phyloP scores from a whole-genome alignment of 1,140 invertebrate genomes.

The Scaptomyza montana region DNA sequence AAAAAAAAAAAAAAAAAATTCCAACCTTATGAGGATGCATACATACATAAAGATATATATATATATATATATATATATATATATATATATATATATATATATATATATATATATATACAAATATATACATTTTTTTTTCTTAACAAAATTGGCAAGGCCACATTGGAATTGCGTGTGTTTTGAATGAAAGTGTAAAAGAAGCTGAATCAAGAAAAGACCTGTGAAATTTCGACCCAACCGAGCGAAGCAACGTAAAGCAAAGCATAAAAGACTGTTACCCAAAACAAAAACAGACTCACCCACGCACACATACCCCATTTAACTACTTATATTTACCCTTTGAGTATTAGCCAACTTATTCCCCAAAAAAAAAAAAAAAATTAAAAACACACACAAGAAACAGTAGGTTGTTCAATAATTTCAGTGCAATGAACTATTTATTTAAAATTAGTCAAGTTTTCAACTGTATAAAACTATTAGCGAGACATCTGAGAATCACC shows the following conservation, averaged over 20 bases:
- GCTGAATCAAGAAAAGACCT: constrained; percentile 33
- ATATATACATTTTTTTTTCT: constrained; percentile 18
- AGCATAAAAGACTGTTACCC: constrained; percentile 70
- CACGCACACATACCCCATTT: constrained; percentile 6
- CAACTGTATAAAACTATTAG: background rate
- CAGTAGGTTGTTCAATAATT: background rate
- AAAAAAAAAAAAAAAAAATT: constrained; percentile 9
- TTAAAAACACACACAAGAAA: background rate
- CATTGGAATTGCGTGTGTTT: background rate
- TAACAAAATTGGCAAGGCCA: constrained; percentile 35
- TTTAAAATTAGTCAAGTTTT: background rate
- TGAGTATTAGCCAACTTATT: constrained; percentile 54
- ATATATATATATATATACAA: background rate
- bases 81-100: constrained; percentile 15
- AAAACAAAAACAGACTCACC: constrained; percentile 25
- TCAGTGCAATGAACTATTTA: too few species aligned
- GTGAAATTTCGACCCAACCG: constrained; percentile 52
- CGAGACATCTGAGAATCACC: too few species aligned
- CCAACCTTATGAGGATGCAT: constrained; percentile 24
- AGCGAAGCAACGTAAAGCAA: constrained; percentile 34
- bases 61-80: constrained; percentile 1
- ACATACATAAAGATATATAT: constrained; percentile 6
- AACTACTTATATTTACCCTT: constrained; percentile 24
- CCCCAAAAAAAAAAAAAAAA: background rate
- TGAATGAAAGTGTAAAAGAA: constrained; percentile 15